Percentiles rank a stretch among this genome's conserved stretches.
Conservation (phyloP, 2,113 vertebrate species). For the Paradoxurus hermaphroditus region DNA sequence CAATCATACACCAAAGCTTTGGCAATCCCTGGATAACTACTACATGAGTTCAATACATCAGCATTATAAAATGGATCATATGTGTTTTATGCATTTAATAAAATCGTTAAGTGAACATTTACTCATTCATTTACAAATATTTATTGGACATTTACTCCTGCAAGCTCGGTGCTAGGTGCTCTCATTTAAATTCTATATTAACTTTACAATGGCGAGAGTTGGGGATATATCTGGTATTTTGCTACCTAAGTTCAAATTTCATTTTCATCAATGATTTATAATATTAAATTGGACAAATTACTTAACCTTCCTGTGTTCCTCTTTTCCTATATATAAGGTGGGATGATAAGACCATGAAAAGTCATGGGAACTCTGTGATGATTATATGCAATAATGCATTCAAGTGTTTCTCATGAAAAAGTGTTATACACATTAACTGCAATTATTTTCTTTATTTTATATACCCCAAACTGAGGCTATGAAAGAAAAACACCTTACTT, state of each 20-base stretch:
- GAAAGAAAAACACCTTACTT: background rate
- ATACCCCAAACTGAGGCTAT: background rate
- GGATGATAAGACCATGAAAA: background rate
- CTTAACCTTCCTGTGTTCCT: background rate
- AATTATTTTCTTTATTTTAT: background rate
- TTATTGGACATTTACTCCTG: background rate
- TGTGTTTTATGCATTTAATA: background rate
- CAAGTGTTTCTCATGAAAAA: background rate
- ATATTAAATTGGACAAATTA: background rate
- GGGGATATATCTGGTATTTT: background rate
- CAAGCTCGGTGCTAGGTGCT: background rate
- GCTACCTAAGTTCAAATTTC: background rate
- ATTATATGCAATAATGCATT: background rate
- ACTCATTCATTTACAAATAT: slow-evolving; percentile 19
- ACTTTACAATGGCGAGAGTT: background rate
- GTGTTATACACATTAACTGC: background rate
- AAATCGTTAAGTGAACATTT: background rate
- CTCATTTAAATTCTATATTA: slow-evolving; percentile 28
- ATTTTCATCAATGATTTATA: background rate
- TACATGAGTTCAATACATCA: background rate
- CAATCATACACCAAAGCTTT: background rate
- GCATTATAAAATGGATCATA: background rate
- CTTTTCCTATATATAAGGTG: background rate
- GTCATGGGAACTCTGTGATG: background rate
- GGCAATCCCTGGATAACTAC: background rate